phyloP scores from a whole-genome alignment of 2,888 invertebrate species.

The Volucella inflata region DNA sequence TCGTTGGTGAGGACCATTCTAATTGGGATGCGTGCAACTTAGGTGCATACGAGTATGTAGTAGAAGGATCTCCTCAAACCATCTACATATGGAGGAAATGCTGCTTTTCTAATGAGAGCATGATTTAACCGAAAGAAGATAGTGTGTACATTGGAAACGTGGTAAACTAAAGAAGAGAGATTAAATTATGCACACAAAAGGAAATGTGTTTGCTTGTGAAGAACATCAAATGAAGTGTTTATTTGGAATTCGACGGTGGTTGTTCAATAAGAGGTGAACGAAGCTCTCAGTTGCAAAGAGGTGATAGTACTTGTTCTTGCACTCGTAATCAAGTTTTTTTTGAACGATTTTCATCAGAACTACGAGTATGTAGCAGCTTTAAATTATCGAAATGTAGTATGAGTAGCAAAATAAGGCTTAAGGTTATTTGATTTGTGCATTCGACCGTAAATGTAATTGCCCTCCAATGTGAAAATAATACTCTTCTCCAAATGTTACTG shows the following conservation, averaged over 20 bases:
- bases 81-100: constrained; percentile 35
- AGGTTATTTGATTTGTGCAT: no score
- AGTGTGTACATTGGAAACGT: constrained; percentile 21
- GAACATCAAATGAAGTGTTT: constrained; percentile 37
- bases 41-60: neutral
- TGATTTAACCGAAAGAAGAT: constrained; percentile 38
- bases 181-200: constrained; percentile 50
- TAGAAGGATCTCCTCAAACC: neutral
- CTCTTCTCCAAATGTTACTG: no score
- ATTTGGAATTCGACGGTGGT: constrained; percentile 35
- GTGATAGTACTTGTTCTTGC: no score
- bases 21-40: neutral
- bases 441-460: no score
- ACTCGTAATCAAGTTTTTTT: no score
- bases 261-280: neutral
- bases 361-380: no score
- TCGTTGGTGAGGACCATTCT: constrained; percentile 24
- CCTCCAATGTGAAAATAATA: no score
- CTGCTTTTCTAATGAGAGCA: constrained; percentile 58
- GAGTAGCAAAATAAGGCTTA: no score
- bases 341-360: no score
- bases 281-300: no score
- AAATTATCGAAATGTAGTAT: no score
- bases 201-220: constrained; percentile 22
- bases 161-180: constrained; percentile 53